phyloP scores from a whole-genome alignment of 2,113 vertebrate species.

The Heterotis niloticus region DNA sequence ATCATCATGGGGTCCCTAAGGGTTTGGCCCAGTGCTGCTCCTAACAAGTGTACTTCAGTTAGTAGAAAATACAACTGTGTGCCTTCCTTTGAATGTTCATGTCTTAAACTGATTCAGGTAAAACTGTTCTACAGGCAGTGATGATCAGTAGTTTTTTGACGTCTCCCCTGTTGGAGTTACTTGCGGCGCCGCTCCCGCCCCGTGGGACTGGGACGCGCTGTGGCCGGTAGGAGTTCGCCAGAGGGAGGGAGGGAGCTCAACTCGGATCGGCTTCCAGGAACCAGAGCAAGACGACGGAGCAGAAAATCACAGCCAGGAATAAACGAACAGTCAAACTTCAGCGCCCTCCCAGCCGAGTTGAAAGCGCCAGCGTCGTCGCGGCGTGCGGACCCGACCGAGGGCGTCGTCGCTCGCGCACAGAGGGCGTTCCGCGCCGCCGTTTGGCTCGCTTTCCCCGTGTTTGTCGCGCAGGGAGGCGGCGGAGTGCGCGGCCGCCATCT shows the following conservation, averaged over 20 bases:
- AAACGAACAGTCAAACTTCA: constrained; percentile 34
- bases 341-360: constrained; percentile 9
- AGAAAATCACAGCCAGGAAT: constrained; percentile 36
- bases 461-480: constrained; percentile 61
- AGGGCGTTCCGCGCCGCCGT: constrained; percentile 38
- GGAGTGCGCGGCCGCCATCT: constrained; percentile 68
- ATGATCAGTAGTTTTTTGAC: too few species aligned
- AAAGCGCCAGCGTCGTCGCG: constrained; percentile 16
- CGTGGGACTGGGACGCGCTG: constrained; percentile 37
- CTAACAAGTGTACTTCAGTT: not conserved
- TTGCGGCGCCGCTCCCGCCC: constrained; percentile 44
- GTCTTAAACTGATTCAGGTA: not conserved
- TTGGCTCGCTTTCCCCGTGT: constrained; percentile 40
- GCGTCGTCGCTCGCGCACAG: constrained; percentile 28
- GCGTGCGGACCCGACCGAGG: constrained; percentile 27
- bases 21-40: not conserved
- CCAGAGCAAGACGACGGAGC: constrained; percentile 36
- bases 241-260: constrained; percentile 57
- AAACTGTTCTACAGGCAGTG: not conserved
- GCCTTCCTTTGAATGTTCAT: not conserved
- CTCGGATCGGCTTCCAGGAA: constrained; percentile 41
- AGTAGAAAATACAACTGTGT: not conserved
- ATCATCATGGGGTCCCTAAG: too few species aligned
- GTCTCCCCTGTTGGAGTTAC: not conserved
- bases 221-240: constrained; percentile 43